Conservation (phyloP, 2,888 invertebrate genomes). For the Meandrusa payeni region DNA sequence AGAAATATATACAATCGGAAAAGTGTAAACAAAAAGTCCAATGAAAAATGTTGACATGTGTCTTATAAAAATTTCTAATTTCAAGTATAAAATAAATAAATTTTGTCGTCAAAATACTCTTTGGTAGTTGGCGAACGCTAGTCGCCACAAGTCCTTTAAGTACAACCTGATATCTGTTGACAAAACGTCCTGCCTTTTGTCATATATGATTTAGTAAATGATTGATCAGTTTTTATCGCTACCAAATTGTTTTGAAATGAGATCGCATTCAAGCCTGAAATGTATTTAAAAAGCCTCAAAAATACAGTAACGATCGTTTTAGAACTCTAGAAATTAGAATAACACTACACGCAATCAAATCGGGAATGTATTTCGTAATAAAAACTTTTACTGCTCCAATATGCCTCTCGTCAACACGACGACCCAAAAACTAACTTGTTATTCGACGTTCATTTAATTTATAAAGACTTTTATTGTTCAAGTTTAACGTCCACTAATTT, state of each 20-base stretch:
- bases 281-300: conserved; percentile 23
- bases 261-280: conserved; percentile 34
- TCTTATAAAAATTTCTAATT: too few species aligned
- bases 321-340: conserved; percentile 21
- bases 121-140: too few species aligned
- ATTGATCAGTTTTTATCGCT: conserved; percentile 19
- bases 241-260: not conserved
- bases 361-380: conserved; percentile 61
- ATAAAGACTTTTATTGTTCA: conserved; percentile 65
- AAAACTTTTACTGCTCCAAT: conserved; percentile 67
- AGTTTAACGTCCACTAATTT: conserved; percentile 57
- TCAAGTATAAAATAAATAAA: too few species aligned
- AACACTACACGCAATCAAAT: conserved; percentile 47
- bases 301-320: conserved; percentile 20
- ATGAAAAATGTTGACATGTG: too few species aligned
- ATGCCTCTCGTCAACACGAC: conserved; percentile 60
- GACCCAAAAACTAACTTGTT: conserved; percentile 59
- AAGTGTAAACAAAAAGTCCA: too few species aligned
- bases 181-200: too few species aligned
- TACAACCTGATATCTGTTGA: too few species aligned
- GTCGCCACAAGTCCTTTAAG: too few species aligned
- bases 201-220: too few species aligned
- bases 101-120: too few species aligned
- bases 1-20: too few species aligned
- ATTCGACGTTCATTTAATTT: conserved; percentile 62